Conservation (phyloP, 1,140 invertebrate genomes). For the Drosophila ohnishii region DNA sequence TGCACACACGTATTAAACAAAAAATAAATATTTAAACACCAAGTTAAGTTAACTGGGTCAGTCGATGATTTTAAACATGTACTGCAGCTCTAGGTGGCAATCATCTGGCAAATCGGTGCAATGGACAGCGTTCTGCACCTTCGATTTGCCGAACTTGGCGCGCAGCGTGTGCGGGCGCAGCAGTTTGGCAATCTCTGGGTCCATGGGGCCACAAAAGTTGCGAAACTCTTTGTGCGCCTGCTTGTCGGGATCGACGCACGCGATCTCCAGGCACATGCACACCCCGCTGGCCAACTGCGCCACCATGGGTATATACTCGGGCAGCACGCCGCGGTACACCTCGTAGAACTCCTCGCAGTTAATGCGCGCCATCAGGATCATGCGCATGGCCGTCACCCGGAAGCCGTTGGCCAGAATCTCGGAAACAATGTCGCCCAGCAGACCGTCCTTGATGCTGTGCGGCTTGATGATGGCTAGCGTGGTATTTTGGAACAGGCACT, state of each 20-base stretch:
- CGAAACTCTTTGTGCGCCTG: constrained; percentile 89
- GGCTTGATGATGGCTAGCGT: constrained; percentile 96
- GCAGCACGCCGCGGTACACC: constrained; percentile 95
- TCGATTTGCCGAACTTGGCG: constrained; percentile 92
- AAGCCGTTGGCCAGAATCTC: constrained; percentile 90
- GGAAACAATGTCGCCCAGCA: constrained; percentile 88
- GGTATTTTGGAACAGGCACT: constrained; percentile 75
- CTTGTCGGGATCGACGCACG: constrained; percentile 85
- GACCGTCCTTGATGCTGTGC: constrained; percentile 91
- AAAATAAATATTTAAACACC: constrained; percentile 28
- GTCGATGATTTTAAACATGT: constrained; percentile 90
- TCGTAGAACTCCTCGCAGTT: constrained; percentile 96
- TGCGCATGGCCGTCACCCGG: constrained; percentile 90
- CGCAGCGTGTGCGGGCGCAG: constrained; percentile 92
- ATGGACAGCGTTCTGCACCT: constrained; percentile 94
- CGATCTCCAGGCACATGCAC: constrained; percentile 93
- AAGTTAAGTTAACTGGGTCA: constrained; percentile 32
- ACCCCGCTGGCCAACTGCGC: constrained; percentile 91
- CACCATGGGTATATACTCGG: constrained; percentile 93
- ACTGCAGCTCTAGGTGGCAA: constrained; percentile 91
- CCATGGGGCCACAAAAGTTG: constrained; percentile 92
- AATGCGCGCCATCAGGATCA: constrained; percentile 90
- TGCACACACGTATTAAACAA: constrained; percentile 10
- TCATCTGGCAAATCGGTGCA: constrained; percentile 96
- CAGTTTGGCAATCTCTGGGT: constrained; percentile 93